Conservation (phyloP, 2,797 vertebrate species). For the Lindbergichthys nudifrons region DNA sequence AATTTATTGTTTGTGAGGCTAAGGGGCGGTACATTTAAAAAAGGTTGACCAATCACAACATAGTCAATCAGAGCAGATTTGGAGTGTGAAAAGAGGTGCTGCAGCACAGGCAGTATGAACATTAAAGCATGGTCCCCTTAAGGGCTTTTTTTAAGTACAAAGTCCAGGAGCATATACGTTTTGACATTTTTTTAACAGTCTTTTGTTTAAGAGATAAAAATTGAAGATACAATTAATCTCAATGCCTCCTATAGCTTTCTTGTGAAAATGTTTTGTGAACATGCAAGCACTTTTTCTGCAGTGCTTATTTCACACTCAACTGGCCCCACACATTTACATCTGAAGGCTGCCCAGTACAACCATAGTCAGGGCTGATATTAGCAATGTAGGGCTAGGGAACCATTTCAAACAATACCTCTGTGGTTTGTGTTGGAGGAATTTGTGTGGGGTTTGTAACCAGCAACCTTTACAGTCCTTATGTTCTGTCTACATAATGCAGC, state of each 20-base stretch:
- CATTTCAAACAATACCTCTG: conserved; percentile 41
- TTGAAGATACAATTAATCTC: background rate
- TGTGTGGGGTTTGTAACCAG: conserved; percentile 45
- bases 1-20: too few species aligned
- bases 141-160: too few species aligned
- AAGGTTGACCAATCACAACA: too few species aligned
- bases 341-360: conserved; percentile 40
- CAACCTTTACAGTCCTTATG: conserved; percentile 49
- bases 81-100: too few species aligned
- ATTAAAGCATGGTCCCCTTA: too few species aligned
- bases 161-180: too few species aligned
- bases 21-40: too few species aligned
- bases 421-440: conserved; percentile 37
- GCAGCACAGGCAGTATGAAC: too few species aligned
- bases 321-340: conserved; percentile 34
- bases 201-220: too few species aligned
- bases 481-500: conserved; percentile 23
- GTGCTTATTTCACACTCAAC: conserved; percentile 35
- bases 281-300: conserved; percentile 21
- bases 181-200: too few species aligned
- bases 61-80: too few species aligned
- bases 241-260: conserved; percentile 6
- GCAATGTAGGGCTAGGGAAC: conserved; percentile 25
- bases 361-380: conserved; percentile 38
- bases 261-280: conserved; percentile 10